Base-by-base conservation (phyloP, 2,797 vertebrate genomes). In the Oreochromis grahami region DNA sequence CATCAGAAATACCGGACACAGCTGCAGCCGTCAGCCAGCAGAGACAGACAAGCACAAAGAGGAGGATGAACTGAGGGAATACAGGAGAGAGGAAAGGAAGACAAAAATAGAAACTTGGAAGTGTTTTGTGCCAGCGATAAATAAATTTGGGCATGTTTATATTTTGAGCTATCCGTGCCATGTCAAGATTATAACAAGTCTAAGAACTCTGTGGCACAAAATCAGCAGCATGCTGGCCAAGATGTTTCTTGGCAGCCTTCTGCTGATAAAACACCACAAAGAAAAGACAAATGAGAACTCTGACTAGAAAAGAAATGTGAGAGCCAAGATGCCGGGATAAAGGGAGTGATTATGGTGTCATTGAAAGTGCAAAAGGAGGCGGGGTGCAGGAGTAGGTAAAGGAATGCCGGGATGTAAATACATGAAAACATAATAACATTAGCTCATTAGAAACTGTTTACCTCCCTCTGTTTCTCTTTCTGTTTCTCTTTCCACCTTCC, bases 331-430 rank as follows among this genome's bases (percentile, higher is more conserved):
- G 77, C 53, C 78, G 55, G 72, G 76, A 51, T 55, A 8, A 24
- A 76, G 81, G 82, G 84, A 86, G 81, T 72, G 77, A 80, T 84
- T 52, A 26, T 55, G 81, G 83, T 88, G 88, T 90, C 87, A 91
- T 3, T 24, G 56, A 90, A 83, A 91, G 89, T 90, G 86, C 88
- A 91, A 63, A 78, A 56, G 56, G 82, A 87, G 84, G 84, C 43
- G 60, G 24, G 26, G 68, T 50, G 15, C 43, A 72, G 15, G 77
- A 83, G 41, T 12, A 90, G 85, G 70, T 21, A 86, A n/a, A 89
- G 82, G 83, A 91, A 87, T 86, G 82, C 76, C 60, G 79, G 53
- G 68, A 87, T 84, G 60, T 77, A 78, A 88, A 89, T 82, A 63
- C 70, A 87, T 86, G 68, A 86, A 87, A 88, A 78, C 41, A 52